Base-by-base conservation (phyloP, 1,140 invertebrate species). In the Homalodisca vitripennis region DNA sequence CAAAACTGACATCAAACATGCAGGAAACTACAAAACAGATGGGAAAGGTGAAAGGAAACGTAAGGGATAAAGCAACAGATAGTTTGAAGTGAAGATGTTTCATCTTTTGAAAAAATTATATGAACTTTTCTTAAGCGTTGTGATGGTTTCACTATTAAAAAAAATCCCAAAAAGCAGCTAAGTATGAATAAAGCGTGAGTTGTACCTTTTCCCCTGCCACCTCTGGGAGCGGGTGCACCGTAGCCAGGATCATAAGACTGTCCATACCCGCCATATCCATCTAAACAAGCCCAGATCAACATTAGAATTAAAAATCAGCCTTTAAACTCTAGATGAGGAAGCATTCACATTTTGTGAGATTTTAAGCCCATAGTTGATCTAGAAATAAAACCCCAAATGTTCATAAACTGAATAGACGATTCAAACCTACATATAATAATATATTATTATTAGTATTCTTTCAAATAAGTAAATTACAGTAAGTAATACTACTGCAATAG, bases 171-270 rank as follows among this genome's bases (percentile, higher is more conserved):
- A 79, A n/a, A n/a, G 80, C 80, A 76, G 79, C 79, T 81, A 80
- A 80, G 27, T 22, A 12, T 55, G 17, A 64, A 48, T 32, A 22
- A 62, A 47, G 30, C 57, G 53, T 53, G 51, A 69, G 29, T 55
- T 57, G 64, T 90, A 91, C 89, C 89, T 90, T 90, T 90, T 83
- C 88, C 89, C 82, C 89, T 86, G 72, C 88, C 86, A 83, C 87
- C 86, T 79, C 86, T 83, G 82, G 88, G 87, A 82, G 87, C 87
- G 84, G 85, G 86, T 85, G 89, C 89, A 83, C 85, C 86, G 85
- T 90, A 90, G 83, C 88, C 88, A 84, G 88, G 88, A 81, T 90
- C 88, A 85, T 90, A 89, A 86, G 86, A 87, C 84, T 88, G 87
- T 82, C 86, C 85, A 83, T 84, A 84, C 77, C 88, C 87, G 29